Base-by-base conservation (phyloP, 2,113 vertebrate species). In the Pteropus alecto region DNA sequence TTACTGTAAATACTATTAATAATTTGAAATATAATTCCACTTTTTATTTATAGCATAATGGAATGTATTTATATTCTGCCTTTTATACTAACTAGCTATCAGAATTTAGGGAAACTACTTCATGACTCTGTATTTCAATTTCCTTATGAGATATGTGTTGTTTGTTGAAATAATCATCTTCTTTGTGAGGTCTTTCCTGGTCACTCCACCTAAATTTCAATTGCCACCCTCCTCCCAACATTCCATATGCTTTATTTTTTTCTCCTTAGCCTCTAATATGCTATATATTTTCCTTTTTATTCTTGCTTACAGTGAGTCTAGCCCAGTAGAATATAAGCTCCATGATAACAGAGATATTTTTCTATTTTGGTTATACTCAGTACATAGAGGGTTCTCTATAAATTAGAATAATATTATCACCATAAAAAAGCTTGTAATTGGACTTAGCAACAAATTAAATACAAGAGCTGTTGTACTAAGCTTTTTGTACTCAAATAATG, bases 341-440 rank as follows among this genome's bases (percentile, higher is more conserved):
- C 24, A 26, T 83, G 33, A 74, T 35, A 93, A 85, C 15, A 38
- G 15, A 89, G 22, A 56, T 67, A 76, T 41, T 19, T 92, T 4
- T 87, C 81, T 86, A 85, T 87, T 96, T 92, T 56, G 46, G 86
- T 85, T 43, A 85, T 60, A 60, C 61, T 86, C 21, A 94, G 35
- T 15, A 68, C 5, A 71, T 28, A 85, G 30, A 94, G n/a, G 4
- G 21, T 5, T 51, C 51, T 78, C 22, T 60, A 21, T 82, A 89
- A 51, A 91, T 43, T 43, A 84, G 2, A 79, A 77, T 2, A 51
- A 63, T 74, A 81, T 56, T 65, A 89, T 61, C 92, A 46, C 13
- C 48, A 82, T 48, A 81, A 30, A 79, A 48, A 58, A 14, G 16
- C 54, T 85, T 77, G 0, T 67, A 54, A 85, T 43, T 35, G 65